Percentiles rank a stretch among this genome's conserved stretches.
Evolutionary conservation across 2,797 vertebrate species (phyloP).

Genomic region (Remorina albescens): DNA sequence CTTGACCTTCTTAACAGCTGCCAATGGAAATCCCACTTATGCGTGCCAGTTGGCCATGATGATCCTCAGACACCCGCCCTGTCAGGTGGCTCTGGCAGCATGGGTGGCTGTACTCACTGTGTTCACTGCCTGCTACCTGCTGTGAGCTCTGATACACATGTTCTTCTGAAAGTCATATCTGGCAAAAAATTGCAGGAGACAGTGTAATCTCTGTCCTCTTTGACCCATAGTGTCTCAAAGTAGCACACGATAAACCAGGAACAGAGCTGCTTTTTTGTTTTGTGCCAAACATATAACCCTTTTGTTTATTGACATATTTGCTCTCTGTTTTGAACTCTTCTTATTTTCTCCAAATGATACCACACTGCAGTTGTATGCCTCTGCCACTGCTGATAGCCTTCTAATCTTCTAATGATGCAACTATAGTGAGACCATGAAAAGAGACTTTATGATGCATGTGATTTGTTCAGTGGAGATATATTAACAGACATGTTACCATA

Average conservation of each 20-base stretch:
- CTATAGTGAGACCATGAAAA: too few relatives aligned
- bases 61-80: constrained; percentile 80
- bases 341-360: not conserved
- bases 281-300: not conserved
- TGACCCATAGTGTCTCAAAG: not conserved
- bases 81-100: constrained; percentile 85
- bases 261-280: not conserved
- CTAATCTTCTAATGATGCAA: too few relatives aligned
- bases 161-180: not conserved
- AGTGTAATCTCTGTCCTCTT: not conserved
- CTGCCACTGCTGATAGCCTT: too few relatives aligned
- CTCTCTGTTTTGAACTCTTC: not conserved
- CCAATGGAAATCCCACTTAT: constrained; percentile 74
- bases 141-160: constrained; percentile 79
- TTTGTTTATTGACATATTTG: not conserved
- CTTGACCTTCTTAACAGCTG: constrained; percentile 60
- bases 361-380: constrained; percentile 2
- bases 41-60: constrained; percentile 71
- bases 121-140: constrained; percentile 88
- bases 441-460: too few relatives aligned
- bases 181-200: not conserved
- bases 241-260: not conserved
- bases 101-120: constrained; percentile 83
- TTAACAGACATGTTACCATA: not conserved
- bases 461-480: too few relatives aligned